Base-by-base conservation (phyloP, 2,888 invertebrate species). In the Hemicrepidius hirtus region DNA sequence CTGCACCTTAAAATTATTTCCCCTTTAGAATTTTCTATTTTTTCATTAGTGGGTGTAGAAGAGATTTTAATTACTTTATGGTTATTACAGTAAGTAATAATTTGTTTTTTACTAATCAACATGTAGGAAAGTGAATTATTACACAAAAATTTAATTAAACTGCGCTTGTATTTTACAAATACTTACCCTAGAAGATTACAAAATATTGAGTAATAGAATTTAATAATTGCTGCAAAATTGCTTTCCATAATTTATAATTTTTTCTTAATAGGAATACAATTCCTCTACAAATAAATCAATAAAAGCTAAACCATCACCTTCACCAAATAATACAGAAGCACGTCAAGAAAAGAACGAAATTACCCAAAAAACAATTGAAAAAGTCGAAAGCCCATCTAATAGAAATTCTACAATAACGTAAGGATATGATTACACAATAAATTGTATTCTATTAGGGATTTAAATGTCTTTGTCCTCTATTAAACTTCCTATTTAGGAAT, bases 391-490 rank as follows among this genome's bases (percentile, higher is more conserved):
- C 79, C 86, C 88, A 68, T 84, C 87, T 68, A 91, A 90, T 84
- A 88, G 91, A 83, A 89, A 88, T 79, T 88, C 91, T 44, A 88
- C 90, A 75, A 90, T 92, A 79, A 91, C 91, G 92, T 92, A 86
- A 90, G 90, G 88, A 18, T 16, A 1, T 37, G 37, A 12, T 37
- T n/a, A 13, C 9, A 16, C n/a, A 13, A 44, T 44, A 44, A 44
- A 7, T 44, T 12, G 12, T 7, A 7, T 44, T 44, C 12, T 35
- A 5, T 35, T 7, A 7, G 10, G 35, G n/a, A n/a, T n/a, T n/a
- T n/a, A n/a, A n/a, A n/a, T n/a, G n/a, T n/a, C n/a, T n/a, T n/a
- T n/a, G n/a, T n/a, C n/a, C n/a, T n/a, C n/a, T n/a, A n/a, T n/a
- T n/a, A n/a, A n/a, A n/a, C 24, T 24, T 24, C 24, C 2, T 24